Conservation (phyloP, 64 coral and sea anemone species). For the Pocillopora damicornis region DNA sequence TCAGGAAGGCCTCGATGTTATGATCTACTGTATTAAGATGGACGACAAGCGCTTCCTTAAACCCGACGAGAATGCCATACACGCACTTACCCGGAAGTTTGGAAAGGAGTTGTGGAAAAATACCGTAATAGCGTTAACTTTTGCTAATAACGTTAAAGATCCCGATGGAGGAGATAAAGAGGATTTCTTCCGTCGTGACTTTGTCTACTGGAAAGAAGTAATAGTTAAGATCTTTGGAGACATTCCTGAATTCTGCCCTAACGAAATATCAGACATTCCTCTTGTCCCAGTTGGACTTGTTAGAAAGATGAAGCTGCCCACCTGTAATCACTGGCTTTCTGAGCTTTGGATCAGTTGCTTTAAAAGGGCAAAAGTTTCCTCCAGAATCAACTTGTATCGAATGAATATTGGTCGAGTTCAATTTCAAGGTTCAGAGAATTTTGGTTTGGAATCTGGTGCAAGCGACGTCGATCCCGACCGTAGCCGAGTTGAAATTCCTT, state of each 20-base stretch:
- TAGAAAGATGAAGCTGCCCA: no score
- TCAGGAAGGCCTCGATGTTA: not conserved
- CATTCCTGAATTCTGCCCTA: not conserved
- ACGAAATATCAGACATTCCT: no score
- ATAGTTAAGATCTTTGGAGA: not conserved
- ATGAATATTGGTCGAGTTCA: no score
- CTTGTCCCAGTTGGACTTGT: no score
- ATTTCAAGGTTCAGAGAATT: no score
- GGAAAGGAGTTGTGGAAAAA: constrained; percentile 13
- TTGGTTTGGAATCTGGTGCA: no score
- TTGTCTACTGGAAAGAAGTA: not conserved
- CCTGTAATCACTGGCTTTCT: no score
- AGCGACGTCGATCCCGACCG: no score
- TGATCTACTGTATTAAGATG: constrained; percentile 47
- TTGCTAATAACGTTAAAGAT: constrained; percentile 39
- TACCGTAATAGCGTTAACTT: constrained; percentile 27
- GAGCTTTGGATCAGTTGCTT: no score
- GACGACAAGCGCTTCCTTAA: constrained; percentile 5
- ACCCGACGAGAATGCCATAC: constrained; percentile 15
- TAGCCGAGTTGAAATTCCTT: no score
- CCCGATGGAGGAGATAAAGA: constrained; percentile 10
- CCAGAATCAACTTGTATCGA: no score
- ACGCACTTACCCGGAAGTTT: not conserved
- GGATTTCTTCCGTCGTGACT: not conserved
- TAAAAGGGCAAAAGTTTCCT: no score